Conservation (phyloP, 2,113 vertebrate genomes). For the Chloebia gouldiae region DNA sequence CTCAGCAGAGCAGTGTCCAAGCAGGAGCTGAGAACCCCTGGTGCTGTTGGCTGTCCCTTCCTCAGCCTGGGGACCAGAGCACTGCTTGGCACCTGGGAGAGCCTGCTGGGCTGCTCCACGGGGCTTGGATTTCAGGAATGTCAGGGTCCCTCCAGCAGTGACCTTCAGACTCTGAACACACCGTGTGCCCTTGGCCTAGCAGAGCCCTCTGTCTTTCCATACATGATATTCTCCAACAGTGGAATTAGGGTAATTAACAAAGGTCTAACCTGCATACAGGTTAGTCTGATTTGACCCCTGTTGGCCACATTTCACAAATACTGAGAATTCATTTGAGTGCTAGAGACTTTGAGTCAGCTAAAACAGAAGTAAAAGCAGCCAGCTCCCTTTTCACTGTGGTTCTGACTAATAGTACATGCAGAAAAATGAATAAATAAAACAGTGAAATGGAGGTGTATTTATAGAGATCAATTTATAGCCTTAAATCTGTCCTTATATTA, state of each 20-base stretch:
- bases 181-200: not conserved
- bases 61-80: not conserved
- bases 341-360: not conserved
- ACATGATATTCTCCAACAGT: not conserved
- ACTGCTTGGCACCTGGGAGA: not conserved
- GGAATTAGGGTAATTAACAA: not conserved
- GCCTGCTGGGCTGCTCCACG: not conserved
- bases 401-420: not conserved
- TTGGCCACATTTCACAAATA: not conserved
- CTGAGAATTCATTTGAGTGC: not conserved
- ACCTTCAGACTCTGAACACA: not conserved
- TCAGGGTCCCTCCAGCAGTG: no score
- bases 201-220: not conserved
- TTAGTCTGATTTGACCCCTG: not conserved
- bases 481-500: not conserved
- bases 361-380: not conserved
- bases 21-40: not conserved
- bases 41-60: not conserved
- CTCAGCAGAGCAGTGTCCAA: fast-evolving
- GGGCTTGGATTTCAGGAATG: fast-evolving
- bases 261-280: not conserved
- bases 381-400: not conserved
- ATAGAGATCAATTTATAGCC: not conserved
- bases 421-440: not conserved
- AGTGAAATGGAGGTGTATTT: not conserved